These are phyloP conservation scores for Pedionomus torquatus DNA, from an alignment of 2,113 vertebrate genomes.

Conservation along the genomic window DNA sequence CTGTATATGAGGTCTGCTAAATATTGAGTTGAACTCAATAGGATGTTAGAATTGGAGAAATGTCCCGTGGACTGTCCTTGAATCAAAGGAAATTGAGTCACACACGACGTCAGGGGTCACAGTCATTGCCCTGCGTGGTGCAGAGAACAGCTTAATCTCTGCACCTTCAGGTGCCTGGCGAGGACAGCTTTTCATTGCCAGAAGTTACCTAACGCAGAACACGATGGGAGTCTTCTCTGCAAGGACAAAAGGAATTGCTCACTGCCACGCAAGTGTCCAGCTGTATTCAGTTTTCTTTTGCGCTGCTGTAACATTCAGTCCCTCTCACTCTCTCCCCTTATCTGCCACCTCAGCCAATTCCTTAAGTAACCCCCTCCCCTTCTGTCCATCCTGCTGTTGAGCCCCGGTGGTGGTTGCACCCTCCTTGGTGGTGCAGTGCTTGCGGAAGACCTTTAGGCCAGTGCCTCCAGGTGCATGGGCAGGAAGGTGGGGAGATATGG, in stretches of 20 bases:
- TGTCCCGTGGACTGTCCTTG: neutral
- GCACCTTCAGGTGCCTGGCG: fast-evolving
- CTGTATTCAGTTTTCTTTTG: neutral
- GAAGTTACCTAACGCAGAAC: neutral
- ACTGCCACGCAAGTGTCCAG: neutral
- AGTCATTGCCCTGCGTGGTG: neutral
- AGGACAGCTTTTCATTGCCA: neutral
- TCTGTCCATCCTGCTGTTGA: neutral
- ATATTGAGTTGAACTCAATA: neutral
- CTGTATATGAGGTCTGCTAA: neutral
- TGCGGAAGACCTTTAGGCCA: neutral
- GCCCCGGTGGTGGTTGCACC: fast-evolving
- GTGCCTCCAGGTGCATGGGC: fast-evolving
- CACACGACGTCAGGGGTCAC: neutral
- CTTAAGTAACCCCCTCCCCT: neutral
- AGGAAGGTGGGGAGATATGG: neutral
- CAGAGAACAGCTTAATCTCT: neutral
- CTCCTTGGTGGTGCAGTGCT: neutral
- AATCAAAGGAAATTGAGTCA: neutral
- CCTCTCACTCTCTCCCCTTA: neutral
- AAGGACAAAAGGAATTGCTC: neutral
- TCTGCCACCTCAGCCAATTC: neutral
- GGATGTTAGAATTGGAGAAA: neutral
- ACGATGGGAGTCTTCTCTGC: neutral
- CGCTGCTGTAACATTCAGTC: neutral